These are phyloP conservation scores for Sipha flava DNA, from an alignment of 1,140 invertebrate genomes.

Conservation along the genomic window DNA sequence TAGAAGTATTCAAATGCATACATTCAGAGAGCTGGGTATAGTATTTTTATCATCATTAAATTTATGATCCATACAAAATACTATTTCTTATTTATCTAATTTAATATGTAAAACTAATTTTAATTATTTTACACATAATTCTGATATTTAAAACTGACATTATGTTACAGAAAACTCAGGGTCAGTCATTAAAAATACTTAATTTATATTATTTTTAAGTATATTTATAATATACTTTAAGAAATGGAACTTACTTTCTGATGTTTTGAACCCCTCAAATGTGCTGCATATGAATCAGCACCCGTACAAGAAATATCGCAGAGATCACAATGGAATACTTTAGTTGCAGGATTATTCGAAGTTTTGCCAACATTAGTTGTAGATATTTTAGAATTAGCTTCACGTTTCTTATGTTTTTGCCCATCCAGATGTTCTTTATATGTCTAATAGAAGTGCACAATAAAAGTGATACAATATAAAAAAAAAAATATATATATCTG, in stretches of 20 bases:
- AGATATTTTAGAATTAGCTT: constrained; percentile 70
- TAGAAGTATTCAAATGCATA: no score
- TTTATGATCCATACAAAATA: not conserved
- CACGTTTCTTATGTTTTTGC: constrained; percentile 98
- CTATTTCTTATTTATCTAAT: no score
- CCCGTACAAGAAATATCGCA: constrained; percentile 98
- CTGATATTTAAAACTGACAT: not conserved
- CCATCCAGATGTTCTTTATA: constrained; percentile 96
- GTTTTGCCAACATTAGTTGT: constrained; percentile 45
- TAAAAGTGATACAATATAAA: no score
- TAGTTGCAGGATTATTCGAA: constrained; percentile 52
- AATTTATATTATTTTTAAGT: no score
- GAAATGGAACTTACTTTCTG: constrained; percentile 61
- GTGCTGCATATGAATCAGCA: constrained; percentile 93
- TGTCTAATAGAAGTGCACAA: constrained; percentile 51
- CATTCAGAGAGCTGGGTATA: constrained; percentile 16
- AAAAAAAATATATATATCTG: no score
- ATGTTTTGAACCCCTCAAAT: constrained; percentile 95
- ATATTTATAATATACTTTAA: no score
- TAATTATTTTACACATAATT: no score
- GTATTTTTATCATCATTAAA: not conserved
- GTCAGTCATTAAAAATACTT: not conserved
- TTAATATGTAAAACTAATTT: not conserved
- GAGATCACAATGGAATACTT: constrained; percentile 73
- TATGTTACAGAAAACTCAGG: not conserved